Evolutionary conservation across 2,113 vertebrate genomes (phyloP).

Genomic region (Symphodus melops): DNA sequence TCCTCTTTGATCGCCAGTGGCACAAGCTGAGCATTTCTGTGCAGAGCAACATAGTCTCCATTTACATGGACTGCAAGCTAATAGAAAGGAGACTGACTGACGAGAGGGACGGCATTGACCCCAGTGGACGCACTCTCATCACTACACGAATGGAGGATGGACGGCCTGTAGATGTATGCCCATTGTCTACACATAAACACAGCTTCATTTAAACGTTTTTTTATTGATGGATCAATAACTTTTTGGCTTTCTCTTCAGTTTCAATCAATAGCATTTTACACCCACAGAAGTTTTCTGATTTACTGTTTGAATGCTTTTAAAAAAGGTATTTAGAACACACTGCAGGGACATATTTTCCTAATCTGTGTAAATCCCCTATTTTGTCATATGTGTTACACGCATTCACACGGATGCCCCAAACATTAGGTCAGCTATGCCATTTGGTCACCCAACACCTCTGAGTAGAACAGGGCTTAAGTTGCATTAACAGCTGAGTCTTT

Average conservation of each 20-base stretch:
- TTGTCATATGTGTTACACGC: conserved; percentile 2
- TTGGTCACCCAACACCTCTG: conserved; percentile 23
- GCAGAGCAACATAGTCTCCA: conserved; percentile 85
- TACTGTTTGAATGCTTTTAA: not conserved
- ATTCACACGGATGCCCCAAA: conserved; percentile 20
- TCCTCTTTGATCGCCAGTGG: conserved; percentile 96
- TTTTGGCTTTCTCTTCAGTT: not conserved
- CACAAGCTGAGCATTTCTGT: conserved; percentile 93
- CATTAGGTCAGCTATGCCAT: conserved; percentile 26
- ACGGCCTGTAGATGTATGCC: conserved; percentile 94
- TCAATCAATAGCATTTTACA: not conserved
- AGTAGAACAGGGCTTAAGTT: conserved; percentile 29
- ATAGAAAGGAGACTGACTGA: conserved; percentile 88
- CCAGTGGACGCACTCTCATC: conserved; percentile 88
- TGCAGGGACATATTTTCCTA: conserved; percentile 12
- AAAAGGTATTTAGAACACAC: conserved; percentile 9
- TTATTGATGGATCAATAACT: not conserved
- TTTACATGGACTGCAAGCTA: conserved; percentile 94
- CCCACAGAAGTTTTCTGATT: not conserved
- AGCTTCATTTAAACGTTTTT: not conserved
- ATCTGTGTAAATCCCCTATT: conserved; percentile 44
- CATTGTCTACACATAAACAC: not conserved
- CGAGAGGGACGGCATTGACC: conserved; percentile 82
- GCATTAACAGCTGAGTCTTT: conserved; percentile 54
- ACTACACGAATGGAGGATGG: conserved; percentile 88